phyloP scores from a whole-genome alignment of 2,888 invertebrate species.

The Polydrusus cervinus region DNA sequence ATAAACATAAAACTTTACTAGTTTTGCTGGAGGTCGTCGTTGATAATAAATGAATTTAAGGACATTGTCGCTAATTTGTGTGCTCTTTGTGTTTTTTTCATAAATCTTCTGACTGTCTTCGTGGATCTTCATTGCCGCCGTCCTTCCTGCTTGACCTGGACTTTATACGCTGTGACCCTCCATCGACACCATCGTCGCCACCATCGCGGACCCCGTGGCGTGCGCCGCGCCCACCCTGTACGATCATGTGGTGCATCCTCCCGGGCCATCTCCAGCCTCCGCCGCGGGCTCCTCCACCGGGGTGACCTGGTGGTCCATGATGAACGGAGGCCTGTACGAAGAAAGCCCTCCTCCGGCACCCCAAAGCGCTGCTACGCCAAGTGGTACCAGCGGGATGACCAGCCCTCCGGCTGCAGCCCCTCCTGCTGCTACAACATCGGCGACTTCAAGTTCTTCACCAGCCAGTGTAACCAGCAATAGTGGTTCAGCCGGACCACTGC shows the following conservation, averaged over 20 bases:
- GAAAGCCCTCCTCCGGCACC: conserved; percentile 76
- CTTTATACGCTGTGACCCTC: conserved; percentile 67
- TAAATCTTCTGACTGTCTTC: conserved; percentile 56
- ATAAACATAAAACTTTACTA: conserved; percentile 31
- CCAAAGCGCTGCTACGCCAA: conserved; percentile 72
- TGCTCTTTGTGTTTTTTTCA: conserved; percentile 62
- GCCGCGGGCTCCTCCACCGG: conserved; percentile 88
- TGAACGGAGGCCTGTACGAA: conserved; percentile 88
- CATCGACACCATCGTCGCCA: conserved; percentile 75
- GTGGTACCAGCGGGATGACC: conserved; percentile 75
- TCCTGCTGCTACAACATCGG: conserved; percentile 79
- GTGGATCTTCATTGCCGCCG: conserved; percentile 18
- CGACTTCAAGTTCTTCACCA: conserved; percentile 77
- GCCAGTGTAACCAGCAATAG: conserved; percentile 78
- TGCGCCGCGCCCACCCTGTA: conserved; percentile 85
- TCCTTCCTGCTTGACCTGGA: conserved; percentile 32
- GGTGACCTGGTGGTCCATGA: conserved; percentile 90
- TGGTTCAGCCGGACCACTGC: conserved; percentile 85
- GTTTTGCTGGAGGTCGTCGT: conserved; percentile 53
- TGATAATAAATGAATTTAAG: conserved; percentile 51
- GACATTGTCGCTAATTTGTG: conserved; percentile 60
- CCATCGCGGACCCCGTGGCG: conserved; percentile 85
- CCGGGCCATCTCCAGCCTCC: conserved; percentile 84
- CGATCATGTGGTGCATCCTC: conserved; percentile 85
- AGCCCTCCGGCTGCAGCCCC: conserved; percentile 70